Evolutionary conservation across 1,140 invertebrate species (phyloP).

Genomic region (Brachionus sp.): DNA sequence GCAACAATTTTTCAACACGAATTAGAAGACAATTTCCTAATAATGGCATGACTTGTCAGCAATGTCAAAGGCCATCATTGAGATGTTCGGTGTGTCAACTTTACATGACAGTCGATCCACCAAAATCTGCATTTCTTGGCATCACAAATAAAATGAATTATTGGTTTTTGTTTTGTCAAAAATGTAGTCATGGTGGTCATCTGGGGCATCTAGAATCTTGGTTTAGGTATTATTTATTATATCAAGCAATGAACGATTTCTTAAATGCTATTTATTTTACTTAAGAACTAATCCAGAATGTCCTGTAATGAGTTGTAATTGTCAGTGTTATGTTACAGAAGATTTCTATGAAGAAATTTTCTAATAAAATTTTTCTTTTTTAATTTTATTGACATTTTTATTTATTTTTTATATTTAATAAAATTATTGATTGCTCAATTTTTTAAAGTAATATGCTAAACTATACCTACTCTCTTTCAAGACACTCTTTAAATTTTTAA

Average conservation of each 20-base stretch:
- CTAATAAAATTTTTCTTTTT: not conserved
- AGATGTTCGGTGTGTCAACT: constrained; percentile 26
- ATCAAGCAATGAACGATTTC: not conserved
- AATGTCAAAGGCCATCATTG: constrained; percentile 9
- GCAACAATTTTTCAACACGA: constrained; percentile 9
- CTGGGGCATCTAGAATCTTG: constrained; percentile 6
- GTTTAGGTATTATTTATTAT: constrained; percentile 21
- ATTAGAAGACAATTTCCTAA: not conserved
- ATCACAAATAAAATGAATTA: constrained; percentile 21
- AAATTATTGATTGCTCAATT: not conserved
- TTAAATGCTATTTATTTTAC: not conserved
- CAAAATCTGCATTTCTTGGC: constrained; percentile 13
- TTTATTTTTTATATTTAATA: not conserved
- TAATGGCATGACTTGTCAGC: constrained; percentile 37
- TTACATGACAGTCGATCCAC: constrained; percentile 39
- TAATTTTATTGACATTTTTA: not conserved
- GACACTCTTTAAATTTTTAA: too few species aligned
- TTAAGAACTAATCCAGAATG: constrained; percentile 36
- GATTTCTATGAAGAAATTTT: not conserved
- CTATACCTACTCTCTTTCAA: too few species aligned
- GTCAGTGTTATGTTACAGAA: constrained; percentile 31
- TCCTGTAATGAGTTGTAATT: constrained; percentile 41
- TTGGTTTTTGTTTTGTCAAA: constrained; percentile 45
- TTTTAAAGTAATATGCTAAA: too few species aligned
- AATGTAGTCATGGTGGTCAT: constrained; percentile 44